These are phyloP conservation scores for Flabesymbios commensalis DNA, from an alignment of 2,888 invertebrate species.

Conservation along the genomic window DNA sequence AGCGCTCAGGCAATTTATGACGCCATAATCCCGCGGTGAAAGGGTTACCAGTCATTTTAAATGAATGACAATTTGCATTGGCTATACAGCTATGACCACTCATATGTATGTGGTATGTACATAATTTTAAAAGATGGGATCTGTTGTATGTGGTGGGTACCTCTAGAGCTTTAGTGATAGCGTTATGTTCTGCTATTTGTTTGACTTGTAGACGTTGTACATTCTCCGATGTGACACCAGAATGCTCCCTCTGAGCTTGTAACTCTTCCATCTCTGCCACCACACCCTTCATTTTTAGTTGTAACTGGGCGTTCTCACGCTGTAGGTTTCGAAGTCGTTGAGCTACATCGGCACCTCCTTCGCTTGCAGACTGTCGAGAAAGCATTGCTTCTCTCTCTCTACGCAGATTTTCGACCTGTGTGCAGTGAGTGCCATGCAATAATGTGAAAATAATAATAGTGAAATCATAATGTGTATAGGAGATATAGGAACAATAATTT, in stretches of 20 bases:
- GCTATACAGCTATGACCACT: no score
- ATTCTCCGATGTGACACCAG: constrained; percentile 51
- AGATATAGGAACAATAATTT: no score
- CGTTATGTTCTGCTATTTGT: constrained; percentile 51
- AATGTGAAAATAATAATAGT: not conserved
- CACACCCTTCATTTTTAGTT: constrained; percentile 51
- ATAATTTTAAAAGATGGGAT: no score
- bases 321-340: constrained; percentile 50
- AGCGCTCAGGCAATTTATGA: no score
- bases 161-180: constrained; percentile 53
- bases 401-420: constrained; percentile 53
- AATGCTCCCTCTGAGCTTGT: constrained; percentile 52
- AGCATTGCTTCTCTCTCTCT: constrained; percentile 54
- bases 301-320: constrained; percentile 57
- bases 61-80: no score
- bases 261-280: constrained; percentile 58
- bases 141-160: no score
- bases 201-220: constrained; percentile 52
- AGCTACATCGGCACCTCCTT: constrained; percentile 45
- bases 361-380: constrained; percentile 46
- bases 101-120: no score
- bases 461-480: not conserved
- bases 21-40: no score
- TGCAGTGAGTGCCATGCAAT: not conserved
- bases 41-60: no score